Evolutionary conservation across 2,797 vertebrate species (phyloP).

Genomic region (Labeo calbasu): DNA sequence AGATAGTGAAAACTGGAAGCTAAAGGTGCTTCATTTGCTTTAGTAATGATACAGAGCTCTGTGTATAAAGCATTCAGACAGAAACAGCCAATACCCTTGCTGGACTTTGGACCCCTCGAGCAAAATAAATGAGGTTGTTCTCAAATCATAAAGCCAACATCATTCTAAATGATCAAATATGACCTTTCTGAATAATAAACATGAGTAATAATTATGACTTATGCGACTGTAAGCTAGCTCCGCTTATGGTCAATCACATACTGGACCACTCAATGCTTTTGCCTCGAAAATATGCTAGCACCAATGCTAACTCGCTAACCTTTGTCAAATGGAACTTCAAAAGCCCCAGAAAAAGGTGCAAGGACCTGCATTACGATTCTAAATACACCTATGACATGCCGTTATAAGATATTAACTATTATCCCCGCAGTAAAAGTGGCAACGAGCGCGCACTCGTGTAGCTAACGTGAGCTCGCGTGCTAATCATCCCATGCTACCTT

Average conservation of each 20-base stretch:
- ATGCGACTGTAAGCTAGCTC: not conserved
- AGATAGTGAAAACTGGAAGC: not conserved
- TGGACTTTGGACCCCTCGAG: conserved; percentile 42
- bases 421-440: conserved; percentile 57
- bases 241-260: not conserved
- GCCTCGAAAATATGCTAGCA: conserved; percentile 15
- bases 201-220: not conserved
- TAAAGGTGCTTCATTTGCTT: not conserved
- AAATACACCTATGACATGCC: not conserved
- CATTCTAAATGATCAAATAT: no score
- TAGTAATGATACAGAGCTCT: conserved; percentile 31
- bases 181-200: not conserved
- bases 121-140: not conserved
- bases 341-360: not conserved
- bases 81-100: conserved; percentile 27
- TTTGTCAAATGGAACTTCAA: not conserved
- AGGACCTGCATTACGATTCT: not conserved
- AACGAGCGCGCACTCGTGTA: conserved; percentile 17
- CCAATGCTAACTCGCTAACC: conserved; percentile 33
- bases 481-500: conserved; percentile 84
- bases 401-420: not conserved
- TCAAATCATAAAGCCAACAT: not conserved
- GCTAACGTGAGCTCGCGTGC: conserved; percentile 32
- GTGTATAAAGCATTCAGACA: conserved; percentile 28
- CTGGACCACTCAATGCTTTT: not conserved